Percentiles rank a stretch among this genome's conserved stretches.
These are phyloP conservation scores for Dicycla oo DNA, from an alignment of 2,888 invertebrate genomes.

Conservation along the genomic window DNA sequence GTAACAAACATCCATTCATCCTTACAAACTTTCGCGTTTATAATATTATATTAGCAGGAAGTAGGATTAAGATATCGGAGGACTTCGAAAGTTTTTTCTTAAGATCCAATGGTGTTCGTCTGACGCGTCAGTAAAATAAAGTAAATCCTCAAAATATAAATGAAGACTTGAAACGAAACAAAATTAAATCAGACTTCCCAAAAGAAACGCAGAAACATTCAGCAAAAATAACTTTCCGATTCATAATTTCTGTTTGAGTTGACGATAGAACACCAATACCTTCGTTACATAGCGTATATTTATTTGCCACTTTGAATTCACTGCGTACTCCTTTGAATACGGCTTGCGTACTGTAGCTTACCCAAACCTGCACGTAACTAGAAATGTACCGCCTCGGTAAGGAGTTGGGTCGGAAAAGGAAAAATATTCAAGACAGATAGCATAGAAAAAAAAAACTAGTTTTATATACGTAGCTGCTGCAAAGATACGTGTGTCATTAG, in stretches of 20 bases:
- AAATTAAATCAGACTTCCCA: background rate
- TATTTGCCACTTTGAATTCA: constrained; percentile 33
- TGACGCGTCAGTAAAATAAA: no score
- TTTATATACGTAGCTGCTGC: background rate
- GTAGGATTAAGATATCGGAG: no score
- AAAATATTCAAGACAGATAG: constrained; percentile 13
- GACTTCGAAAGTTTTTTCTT: no score
- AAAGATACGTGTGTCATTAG: background rate
- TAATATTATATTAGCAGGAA: no score
- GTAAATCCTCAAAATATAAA: background rate
- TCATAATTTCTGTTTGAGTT: constrained; percentile 37
- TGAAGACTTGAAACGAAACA: constrained; percentile 5
- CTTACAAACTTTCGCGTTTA: no score
- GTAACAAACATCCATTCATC: no score
- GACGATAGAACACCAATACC: constrained; percentile 12
- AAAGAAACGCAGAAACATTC: constrained; percentile 12
- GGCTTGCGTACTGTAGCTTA: constrained; percentile 32
- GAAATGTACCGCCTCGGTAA: constrained; percentile 13
- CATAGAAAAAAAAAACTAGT: constrained; percentile 6
- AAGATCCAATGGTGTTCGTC: no score
- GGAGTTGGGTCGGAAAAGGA: constrained; percentile 8
- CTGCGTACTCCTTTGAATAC: constrained; percentile 38
- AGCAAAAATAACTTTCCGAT: constrained; percentile 15
- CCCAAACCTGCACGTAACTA: constrained; percentile 27
- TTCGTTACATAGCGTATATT: constrained; percentile 15